phyloP scores from a whole-genome alignment of 2,888 invertebrate species.

The Drosophila birchii region DNA sequence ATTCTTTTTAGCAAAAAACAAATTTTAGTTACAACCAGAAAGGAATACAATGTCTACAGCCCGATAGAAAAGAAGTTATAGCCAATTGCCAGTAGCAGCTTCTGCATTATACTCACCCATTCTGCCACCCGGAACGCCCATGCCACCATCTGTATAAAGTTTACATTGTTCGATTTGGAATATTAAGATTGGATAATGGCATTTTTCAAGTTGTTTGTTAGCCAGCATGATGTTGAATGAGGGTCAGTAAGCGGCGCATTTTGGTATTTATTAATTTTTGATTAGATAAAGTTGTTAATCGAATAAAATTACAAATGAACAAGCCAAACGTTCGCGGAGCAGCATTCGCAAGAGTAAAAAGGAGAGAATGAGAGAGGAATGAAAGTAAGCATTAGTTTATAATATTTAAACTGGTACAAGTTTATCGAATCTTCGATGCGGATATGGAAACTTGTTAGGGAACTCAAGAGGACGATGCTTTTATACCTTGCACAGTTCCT shows the following conservation, averaged over 20 bases:
- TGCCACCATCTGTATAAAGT: constrained; percentile 82
- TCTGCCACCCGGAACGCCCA: constrained; percentile 84
- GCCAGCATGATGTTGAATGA: constrained; percentile 34
- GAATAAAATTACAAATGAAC: constrained; percentile 64
- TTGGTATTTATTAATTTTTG: constrained; percentile 35
- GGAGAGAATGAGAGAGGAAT: constrained; percentile 41
- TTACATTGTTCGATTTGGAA: constrained; percentile 49
- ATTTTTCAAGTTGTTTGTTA: constrained; percentile 38
- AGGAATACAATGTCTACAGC: constrained; percentile 26
- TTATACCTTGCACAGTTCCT: constrained; percentile 97
- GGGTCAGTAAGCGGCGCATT: constrained; percentile 57
- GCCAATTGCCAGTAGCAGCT: constrained; percentile 46
- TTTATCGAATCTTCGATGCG: constrained; percentile 2
- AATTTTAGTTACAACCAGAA: constrained; percentile 37
- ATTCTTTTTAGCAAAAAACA: constrained; percentile 14
- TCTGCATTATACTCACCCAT: constrained; percentile 82
- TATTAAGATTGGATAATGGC: constrained; percentile 39
- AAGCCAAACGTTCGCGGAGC: constrained; percentile 64
- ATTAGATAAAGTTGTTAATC: constrained; percentile 38
- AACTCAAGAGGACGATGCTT: constrained; percentile 2
- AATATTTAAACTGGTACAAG: constrained; percentile 17
- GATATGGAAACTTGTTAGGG: constrained; percentile 7
- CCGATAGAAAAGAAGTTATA: constrained; percentile 22
- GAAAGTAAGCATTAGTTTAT: constrained; percentile 54
- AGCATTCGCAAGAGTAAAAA: constrained; percentile 61